These are phyloP conservation scores for Drosophila silvestris DNA, from an alignment of 2,888 invertebrate genomes.

Conservation along the genomic window DNA sequence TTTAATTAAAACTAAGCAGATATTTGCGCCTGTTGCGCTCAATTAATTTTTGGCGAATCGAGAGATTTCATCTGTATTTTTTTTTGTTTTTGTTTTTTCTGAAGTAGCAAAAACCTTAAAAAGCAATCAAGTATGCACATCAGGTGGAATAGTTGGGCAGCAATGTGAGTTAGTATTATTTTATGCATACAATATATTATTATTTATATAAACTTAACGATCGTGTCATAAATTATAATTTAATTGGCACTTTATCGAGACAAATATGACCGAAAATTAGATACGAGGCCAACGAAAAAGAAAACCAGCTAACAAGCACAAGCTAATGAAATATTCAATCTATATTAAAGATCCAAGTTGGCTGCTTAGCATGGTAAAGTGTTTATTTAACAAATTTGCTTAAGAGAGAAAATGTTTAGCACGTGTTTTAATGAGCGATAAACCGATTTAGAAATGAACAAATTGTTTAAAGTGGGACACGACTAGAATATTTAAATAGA, in stretches of 20 bases:
- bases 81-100: too few relatives aligned
- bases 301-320: slow-evolving; percentile 6
- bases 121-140: slow-evolving; percentile 62
- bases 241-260: slow-evolving; percentile 68
- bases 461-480: slow-evolving; percentile 1
- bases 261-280: slow-evolving; percentile 37
- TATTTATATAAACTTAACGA: slow-evolving; percentile 24
- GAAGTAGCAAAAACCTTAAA: slow-evolving; percentile 34
- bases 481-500: background rate
- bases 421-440: slow-evolving; percentile 7
- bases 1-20: slow-evolving; percentile 72
- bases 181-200: slow-evolving; percentile 25
- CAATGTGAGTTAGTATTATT: slow-evolving; percentile 35
- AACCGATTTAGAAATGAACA: slow-evolving; percentile 5
- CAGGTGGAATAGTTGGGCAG: slow-evolving; percentile 52
- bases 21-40: slow-evolving; percentile 53
- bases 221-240: slow-evolving; percentile 58
- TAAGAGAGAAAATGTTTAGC: slow-evolving; percentile 44
- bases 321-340: slow-evolving; percentile 24
- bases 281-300: slow-evolving; percentile 20
- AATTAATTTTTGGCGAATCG: slow-evolving; percentile 55
- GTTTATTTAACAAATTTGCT: slow-evolving; percentile 26
- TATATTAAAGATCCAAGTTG: slow-evolving; percentile 5
- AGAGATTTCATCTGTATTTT: slow-evolving; percentile 24
- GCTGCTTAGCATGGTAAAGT: slow-evolving; percentile 30